Percentiles rank a stretch among this genome's conserved stretches.
These are phyloP conservation scores for Zele albiditarsus DNA, from an alignment of 2,888 invertebrate species.

Conservation along the genomic window DNA sequence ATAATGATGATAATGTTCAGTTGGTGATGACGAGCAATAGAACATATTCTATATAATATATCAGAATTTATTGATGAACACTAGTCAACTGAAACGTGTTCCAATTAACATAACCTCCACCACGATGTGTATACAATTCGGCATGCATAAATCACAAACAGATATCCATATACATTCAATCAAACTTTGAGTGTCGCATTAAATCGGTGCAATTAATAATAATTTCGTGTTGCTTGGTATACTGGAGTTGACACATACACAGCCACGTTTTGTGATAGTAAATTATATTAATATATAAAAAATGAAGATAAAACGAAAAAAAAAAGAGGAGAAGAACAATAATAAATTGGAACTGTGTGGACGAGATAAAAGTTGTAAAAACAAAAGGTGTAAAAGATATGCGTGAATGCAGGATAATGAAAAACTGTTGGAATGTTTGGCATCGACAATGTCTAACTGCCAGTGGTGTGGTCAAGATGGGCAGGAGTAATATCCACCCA, in stretches of 20 bases:
- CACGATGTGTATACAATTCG: not conserved
- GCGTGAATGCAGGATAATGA: not conserved
- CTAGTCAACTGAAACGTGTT: slow-evolving; percentile 1
- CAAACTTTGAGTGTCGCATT: not conserved
- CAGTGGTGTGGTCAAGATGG: not conserved
- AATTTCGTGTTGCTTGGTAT: no score
- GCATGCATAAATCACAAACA: not conserved
- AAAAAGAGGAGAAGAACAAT: no score
- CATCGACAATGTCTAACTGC: not conserved
- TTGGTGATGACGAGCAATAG: not conserved
- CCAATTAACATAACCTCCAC: not conserved
- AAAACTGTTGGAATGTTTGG: slow-evolving; percentile 4
- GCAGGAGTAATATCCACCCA: not conserved
- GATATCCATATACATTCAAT: not conserved
- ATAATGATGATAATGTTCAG: not conserved
- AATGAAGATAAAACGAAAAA: no score
- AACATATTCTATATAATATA: not conserved
- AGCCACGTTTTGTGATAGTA: no score
- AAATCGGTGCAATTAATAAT: not conserved
- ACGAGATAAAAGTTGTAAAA: not conserved
- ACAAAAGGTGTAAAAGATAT: not conserved
- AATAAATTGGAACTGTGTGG: not conserved
- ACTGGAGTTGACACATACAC: no score
- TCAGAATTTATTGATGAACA: not conserved
- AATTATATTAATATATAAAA: no score